Evolutionary conservation across 2,113 vertebrate species (phyloP), one percentile per base, ranked within the genome.

Genomic region (Platysteira castanea): DNA sequence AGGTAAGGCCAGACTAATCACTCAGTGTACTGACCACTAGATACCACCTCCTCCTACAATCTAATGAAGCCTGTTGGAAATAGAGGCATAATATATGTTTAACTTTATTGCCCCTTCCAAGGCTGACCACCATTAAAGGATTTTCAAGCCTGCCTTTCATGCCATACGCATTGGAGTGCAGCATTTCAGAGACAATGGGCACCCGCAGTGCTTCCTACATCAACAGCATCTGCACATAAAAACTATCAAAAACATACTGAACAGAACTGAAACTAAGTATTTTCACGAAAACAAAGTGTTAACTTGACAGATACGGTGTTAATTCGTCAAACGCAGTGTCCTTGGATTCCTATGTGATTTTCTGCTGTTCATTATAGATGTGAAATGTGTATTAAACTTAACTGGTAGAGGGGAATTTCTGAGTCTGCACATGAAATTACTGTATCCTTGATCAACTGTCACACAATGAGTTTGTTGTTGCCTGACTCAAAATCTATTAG

Each of bases 1-100:
- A 94, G 31, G 8, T 46, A 53, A 0, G 8, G 17, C 21, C 6
- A 3, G 49, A 61, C 15, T 37, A 64, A 57, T 8, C 35, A 20
- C 24, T 53, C 59, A 37, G 31, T 14, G 12, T 39, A 13, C 53
- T 49, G 41, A 60, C 13, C 13, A 61, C 6, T 15, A 60, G 8
- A 1, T 22, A 84, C 37, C 50, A 76, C 8, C 27, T 75, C 14
- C 7, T 81, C 64, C 49, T 31, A 18, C 0, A 0, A 69, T 46
- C 31, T 69, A 68, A 57, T 26, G 10, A 44, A 68, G 31, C 6
- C 53, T 53, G 7, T 2, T 44, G 37, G 49, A 79, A 89, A 68
- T 1, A 74, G 15, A 60, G 35, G 31, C 35, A 69, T 11, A n/a
- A 52, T 31, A 31, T 15, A n/a, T 1, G 0, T 31, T 16, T 31